These are phyloP conservation scores for Fabriciana adippe DNA, from an alignment of 2,888 invertebrate genomes.

Conservation along the genomic window DNA sequence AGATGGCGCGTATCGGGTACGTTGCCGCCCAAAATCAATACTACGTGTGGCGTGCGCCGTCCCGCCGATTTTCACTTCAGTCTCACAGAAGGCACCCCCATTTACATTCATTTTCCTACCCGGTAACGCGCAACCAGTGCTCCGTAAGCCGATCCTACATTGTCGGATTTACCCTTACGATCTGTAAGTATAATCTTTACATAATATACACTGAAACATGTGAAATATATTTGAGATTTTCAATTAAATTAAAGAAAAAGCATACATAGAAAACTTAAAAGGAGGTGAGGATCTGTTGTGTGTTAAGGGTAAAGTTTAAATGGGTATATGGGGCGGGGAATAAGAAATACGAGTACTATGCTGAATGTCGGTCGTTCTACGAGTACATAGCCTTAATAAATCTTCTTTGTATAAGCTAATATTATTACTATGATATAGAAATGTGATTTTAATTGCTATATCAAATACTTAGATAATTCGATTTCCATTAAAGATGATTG, in stretches of 20 bases:
- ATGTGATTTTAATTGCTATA: constrained; percentile 11
- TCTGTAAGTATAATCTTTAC: constrained; percentile 57
- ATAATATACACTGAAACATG: not conserved
- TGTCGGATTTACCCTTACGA: constrained; percentile 53
- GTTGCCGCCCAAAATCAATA: constrained; percentile 81
- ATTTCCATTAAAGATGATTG: constrained; percentile 7
- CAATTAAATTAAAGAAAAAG: constrained; percentile 1
- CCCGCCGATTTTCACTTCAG: constrained; percentile 66
- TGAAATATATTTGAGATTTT: constrained; percentile 6
- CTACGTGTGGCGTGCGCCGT: constrained; percentile 64
- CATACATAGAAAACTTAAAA: constrained; percentile 4
- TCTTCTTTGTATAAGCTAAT: constrained; percentile 15
- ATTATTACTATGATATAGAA: not conserved
- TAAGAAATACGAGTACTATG: constrained; percentile 49
- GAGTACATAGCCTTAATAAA: not conserved
- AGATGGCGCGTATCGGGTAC: constrained; percentile 55
- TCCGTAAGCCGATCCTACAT: constrained; percentile 55
- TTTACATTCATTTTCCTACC: constrained; percentile 61
- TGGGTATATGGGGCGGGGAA: constrained; percentile 60
- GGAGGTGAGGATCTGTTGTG: constrained; percentile 39
- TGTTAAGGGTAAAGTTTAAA: constrained; percentile 50
- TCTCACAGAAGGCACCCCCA: constrained; percentile 66
- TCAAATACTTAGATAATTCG: not conserved
- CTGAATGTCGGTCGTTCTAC: constrained; percentile 30
- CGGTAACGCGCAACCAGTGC: constrained; percentile 65